Percentiles rank a stretch among this genome's conserved stretches.
These are phyloP conservation scores for Xenopus borealis DNA, from an alignment of 2,113 vertebrate genomes.

Conservation along the genomic window DNA sequence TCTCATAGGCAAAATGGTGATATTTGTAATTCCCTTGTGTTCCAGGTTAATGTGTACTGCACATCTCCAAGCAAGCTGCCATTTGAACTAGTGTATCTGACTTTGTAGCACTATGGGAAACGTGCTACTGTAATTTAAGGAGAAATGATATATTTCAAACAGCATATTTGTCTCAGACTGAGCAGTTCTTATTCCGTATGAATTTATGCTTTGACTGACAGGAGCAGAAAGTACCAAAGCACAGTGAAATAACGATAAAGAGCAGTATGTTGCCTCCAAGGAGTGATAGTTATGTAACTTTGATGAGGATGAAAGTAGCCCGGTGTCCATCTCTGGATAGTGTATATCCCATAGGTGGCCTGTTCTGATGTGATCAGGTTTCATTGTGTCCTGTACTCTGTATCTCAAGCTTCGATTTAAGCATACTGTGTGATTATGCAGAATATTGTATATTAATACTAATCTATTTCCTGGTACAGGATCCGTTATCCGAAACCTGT, in stretches of 20 bases:
- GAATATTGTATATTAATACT: too few relatives aligned
- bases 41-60: not conserved
- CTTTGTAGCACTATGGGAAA: not conserved
- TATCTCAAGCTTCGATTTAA: not conserved
- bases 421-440: not conserved
- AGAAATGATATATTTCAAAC: conserved; percentile 16
- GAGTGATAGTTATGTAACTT: conserved; percentile 11
- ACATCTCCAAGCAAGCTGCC: not conserved
- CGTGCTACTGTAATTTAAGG: not conserved
- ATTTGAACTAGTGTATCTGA: not conserved
- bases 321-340: not conserved
- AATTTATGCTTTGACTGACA: conserved; percentile 5
- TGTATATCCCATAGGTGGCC: conserved; percentile 1
- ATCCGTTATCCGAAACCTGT: too few relatives aligned
- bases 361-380: not conserved
- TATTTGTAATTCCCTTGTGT: not conserved
- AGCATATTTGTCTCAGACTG: conserved; percentile 8
- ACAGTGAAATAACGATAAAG: not conserved
- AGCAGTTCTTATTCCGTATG: conserved; percentile 9
- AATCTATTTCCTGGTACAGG: too few relatives aligned
- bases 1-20: not conserved
- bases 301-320: conserved; percentile 10
- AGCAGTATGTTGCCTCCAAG: not conserved
- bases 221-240: not conserved
- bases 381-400: not conserved